Base-by-base conservation (phyloP, 2,888 invertebrate genomes). In the Pheosia tremula region DNA sequence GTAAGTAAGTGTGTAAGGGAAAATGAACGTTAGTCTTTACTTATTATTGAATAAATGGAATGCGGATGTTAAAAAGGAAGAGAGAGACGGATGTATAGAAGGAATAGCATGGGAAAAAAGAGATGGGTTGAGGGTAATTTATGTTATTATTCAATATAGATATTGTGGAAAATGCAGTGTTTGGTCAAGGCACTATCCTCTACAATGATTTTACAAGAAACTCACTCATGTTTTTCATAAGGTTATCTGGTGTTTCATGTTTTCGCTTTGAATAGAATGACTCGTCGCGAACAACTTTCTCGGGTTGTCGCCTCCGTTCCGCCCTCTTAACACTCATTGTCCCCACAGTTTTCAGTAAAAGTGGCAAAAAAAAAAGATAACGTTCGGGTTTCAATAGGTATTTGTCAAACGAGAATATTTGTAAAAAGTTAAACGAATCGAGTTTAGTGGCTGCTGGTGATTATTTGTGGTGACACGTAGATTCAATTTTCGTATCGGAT, bases 291-390 rank as follows among this genome's bases (percentile, higher is more conserved):
- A 69, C 75, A 69, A 75, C 81, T 84, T 83, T 80, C 80, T 84
- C 83, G 83, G 79, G 66, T 63, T 76, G 80, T 66, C 83, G 80
- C 79, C 72, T 61, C 68, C 74, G 80, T 82, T 79, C 74, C 74
- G 76, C 71, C 72, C 67, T 67, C 76, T 68, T 75, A 75, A 76
- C 72, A 66, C 71, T 75, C 69, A 81, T 83, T 81, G 80, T 81
- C 66, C 64, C 64, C 66, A 74, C 69, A 74, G 67, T 69, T 64
- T 68, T 68, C 56, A 57, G 68, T 56, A 62, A 74, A 68, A 70
- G 66, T 64, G 71, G 37, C 60, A 50, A 60, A 66, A 50, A 54
- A 62, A 56, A 39, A 13, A 61, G 10, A 37, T 71, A 71, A 69
- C 78, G 68, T 65, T 63, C 39, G 54, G 52, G 59, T 64, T 39